A percentile compares a stretch with the other conserved stretches of the same genome.
These are phyloP conservation scores for Stegastes partitus DNA, from an alignment of 2,113 vertebrate species.

Conservation along the genomic window DNA sequence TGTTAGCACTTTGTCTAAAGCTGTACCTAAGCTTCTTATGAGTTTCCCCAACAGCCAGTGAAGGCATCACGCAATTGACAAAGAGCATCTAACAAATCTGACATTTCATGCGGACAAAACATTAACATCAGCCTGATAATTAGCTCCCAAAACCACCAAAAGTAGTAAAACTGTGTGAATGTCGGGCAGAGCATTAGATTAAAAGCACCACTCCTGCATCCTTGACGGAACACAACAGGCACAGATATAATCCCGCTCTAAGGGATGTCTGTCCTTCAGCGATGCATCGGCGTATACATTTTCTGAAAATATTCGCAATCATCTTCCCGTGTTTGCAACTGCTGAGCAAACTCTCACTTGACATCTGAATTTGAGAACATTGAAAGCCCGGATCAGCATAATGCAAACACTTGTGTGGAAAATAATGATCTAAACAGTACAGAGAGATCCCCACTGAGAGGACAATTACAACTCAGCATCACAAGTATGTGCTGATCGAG, in stretches of 20 bases:
- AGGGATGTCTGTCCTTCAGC: slow-evolving; percentile 8
- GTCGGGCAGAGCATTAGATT: slow-evolving; percentile 10
- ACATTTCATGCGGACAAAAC: slow-evolving; percentile 14
- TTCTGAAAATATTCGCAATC: slow-evolving; percentile 27
- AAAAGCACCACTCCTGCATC: slow-evolving; percentile 43
- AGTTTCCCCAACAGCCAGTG: background rate
- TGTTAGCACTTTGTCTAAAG: background rate
- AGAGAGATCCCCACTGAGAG: slow-evolving; percentile 60
- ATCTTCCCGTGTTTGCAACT: slow-evolving; percentile 25
- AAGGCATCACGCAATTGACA: background rate
- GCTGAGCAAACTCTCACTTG: slow-evolving; percentile 31
- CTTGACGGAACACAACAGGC: slow-evolving; percentile 11
- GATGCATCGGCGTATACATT: background rate
- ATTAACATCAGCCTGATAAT: slow-evolving; percentile 5
- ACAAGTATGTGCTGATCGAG: slow-evolving; percentile 59
- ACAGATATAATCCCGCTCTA: slow-evolving; percentile 14
- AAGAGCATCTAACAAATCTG: slow-evolving; percentile 12
- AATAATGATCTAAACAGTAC: slow-evolving; percentile 71
- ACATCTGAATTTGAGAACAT: slow-evolving; percentile 42
- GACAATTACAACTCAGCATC: slow-evolving; percentile 67
- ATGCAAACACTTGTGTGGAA: slow-evolving; percentile 69
- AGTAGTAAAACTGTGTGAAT: slow-evolving; percentile 27
- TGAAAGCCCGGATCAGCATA: slow-evolving; percentile 46
- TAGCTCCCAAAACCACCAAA: slow-evolving; percentile 23
- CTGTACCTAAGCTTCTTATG: too few relatives aligned